phyloP scores from a whole-genome alignment of 2,888 invertebrate genomes.

The Subacronicta megacephala region DNA sequence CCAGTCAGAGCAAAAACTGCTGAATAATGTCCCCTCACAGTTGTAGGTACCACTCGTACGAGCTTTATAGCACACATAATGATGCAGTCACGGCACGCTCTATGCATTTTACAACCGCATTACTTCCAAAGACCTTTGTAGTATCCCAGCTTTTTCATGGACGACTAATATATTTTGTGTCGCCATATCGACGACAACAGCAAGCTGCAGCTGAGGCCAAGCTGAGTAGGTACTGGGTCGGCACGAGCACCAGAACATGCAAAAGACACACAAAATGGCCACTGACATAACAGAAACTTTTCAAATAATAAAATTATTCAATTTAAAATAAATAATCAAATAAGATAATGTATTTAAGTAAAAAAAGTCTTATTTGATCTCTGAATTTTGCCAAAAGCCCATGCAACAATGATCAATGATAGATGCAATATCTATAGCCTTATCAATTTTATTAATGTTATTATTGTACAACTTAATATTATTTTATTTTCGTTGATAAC shows the following conservation, averaged over 20 bases:
- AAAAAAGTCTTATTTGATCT: no score
- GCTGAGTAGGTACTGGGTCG: constrained; percentile 83
- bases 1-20: constrained; percentile 80
- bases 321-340: no score
- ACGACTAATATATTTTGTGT: constrained; percentile 28
- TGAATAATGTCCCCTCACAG: constrained; percentile 81
- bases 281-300: no score
- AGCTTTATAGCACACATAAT: constrained; percentile 78
- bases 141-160: constrained; percentile 50
- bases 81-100: constrained; percentile 77
- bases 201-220: constrained; percentile 60
- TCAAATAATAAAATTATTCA: no score
- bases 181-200: constrained; percentile 45
- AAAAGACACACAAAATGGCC: no score
- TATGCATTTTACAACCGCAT: constrained; percentile 73
- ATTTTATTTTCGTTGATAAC: constrained; percentile 22
- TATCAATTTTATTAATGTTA: no score
- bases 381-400: no score
- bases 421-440: no score
- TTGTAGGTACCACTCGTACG: constrained; percentile 69
- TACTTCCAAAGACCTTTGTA: constrained; percentile 53
- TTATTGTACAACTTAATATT: no score
- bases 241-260: no score
- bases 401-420: no score
- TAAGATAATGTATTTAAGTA: no score